Conservation (phyloP, 2,113 vertebrate genomes). For the Nematolebias whitei region DNA sequence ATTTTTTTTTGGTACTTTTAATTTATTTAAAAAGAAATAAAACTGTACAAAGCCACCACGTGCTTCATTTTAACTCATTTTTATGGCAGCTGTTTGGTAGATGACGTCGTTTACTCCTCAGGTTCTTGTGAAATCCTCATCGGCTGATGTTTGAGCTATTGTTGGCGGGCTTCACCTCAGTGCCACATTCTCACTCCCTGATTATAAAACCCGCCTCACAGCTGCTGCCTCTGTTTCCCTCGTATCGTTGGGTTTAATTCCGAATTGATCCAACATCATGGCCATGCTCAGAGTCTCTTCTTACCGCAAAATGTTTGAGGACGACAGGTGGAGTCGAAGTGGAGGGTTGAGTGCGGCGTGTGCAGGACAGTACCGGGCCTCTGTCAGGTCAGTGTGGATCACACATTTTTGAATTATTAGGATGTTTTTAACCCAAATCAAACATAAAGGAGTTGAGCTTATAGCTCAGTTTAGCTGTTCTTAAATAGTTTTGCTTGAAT, state of each 20-base stretch:
- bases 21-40: constrained; percentile 85
- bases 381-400: constrained; percentile 68
- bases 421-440: not conserved
- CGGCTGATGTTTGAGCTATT: constrained; percentile 64
- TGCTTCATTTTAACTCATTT: not conserved
- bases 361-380: constrained; percentile 52
- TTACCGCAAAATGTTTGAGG: constrained; percentile 78
- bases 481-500: no score
- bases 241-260: constrained; percentile 14
- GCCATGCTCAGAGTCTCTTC: constrained; percentile 80
- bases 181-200: constrained; percentile 68
- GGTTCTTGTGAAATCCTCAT: constrained; percentile 62
- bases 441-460: no score
- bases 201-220: constrained; percentile 62
- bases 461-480: no score
- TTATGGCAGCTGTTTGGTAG: not conserved
- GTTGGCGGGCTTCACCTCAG: constrained; percentile 53
- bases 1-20: constrained; percentile 73
- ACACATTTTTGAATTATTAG: not conserved
- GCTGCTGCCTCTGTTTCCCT: constrained; percentile 7
- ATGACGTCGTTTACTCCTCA: constrained; percentile 32
- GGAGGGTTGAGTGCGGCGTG: constrained; percentile 43
- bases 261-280: constrained; percentile 37
- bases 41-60: constrained; percentile 49
- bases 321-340: constrained; percentile 50